Evolutionary conservation across 2,113 vertebrate genomes (phyloP), one percentile per base, ranked within the genome.

Genomic region (Halichoerus grypus): DNA sequence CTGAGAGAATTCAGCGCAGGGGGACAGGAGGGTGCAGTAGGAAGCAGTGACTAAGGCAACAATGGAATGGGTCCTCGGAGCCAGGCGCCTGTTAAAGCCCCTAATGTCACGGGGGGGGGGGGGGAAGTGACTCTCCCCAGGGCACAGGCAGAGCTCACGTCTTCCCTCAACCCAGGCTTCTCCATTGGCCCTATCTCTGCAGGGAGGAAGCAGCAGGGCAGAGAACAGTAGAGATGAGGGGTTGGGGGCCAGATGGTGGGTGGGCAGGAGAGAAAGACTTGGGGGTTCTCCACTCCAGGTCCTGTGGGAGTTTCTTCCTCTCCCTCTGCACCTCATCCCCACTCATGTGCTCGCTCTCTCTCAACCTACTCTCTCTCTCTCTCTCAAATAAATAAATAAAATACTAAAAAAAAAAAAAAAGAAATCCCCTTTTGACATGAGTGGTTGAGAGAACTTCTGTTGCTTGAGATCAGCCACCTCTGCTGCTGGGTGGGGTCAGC

Each of bases 161-260:
- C 61, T 72, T 33, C 39, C 28, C 26, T 42, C 42, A 1, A 49
- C 31, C 51, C 4, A 1, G 33, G 16, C 24, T 22, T 6, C 39
- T 2, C 39, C 91, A 18, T 33, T 9, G n/a, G 8, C 24, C 51
- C 11, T 36, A 24, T 0, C 49, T 22, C 6, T 4, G 24, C 18
- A n/a, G 51, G 1, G 1, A 61, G 13, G 28, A 71, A 46, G 18
- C 76, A 6, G 31, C 76, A 12, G 49, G 49, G 76, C 49, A 21
- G 49, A 71, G 26, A 49, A 67, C 28, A 18, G 42, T 51, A 71
- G 63, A 12, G 22, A 14, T 0, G 3, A 39, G n/a, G 53, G 46
- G 10, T 0, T 0, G 16, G 14, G 9, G n/a, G 19, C 31, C 33
- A 15, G 46, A 65, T 16, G 5, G 7, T 5, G 0, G 51, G 36